phyloP scores from a whole-genome alignment of 2,888 invertebrate genomes.

The Apodemia hepburni region DNA sequence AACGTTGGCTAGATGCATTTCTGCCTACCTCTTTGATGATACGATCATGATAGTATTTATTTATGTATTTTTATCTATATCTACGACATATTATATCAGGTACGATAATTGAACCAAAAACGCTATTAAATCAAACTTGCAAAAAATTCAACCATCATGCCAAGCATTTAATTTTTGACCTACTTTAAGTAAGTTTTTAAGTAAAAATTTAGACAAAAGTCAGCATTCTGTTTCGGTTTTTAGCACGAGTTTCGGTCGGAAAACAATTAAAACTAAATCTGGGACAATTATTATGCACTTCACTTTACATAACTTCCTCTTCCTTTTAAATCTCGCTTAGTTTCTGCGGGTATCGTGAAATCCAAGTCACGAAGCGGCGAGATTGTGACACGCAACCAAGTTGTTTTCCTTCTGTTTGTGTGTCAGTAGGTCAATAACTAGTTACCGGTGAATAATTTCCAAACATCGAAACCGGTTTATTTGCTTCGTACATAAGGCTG shows the following conservation, averaged over 20 bases:
- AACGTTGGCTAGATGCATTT: no score
- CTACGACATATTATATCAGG: no score
- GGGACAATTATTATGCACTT: background rate
- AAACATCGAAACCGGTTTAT: conserved; percentile 60
- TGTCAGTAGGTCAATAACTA: conserved; percentile 76
- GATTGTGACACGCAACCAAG: conserved; percentile 53
- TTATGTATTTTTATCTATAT: no score
- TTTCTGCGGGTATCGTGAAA: conserved; percentile 21
- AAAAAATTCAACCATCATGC: no score
- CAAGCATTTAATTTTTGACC: no score
- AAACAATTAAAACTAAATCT: conserved; percentile 7
- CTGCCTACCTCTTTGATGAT: no score
- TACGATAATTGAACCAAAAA: no score
- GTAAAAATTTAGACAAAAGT: no score
- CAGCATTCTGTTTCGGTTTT: no score
- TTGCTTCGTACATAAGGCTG: conserved; percentile 37
- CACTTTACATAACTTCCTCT: conserved; percentile 23
- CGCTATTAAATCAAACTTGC: no score
- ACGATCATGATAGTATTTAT: no score
- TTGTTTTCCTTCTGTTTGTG: conserved; percentile 71
- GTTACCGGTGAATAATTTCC: conserved; percentile 59
- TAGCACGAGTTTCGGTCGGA: background rate
- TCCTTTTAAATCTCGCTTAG: conserved; percentile 14
- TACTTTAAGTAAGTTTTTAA: no score
- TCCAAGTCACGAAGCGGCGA: conserved; percentile 24